Evolutionary conservation across 2,888 invertebrate genomes (phyloP).

Genomic region (Sussaba pulchella): DNA sequence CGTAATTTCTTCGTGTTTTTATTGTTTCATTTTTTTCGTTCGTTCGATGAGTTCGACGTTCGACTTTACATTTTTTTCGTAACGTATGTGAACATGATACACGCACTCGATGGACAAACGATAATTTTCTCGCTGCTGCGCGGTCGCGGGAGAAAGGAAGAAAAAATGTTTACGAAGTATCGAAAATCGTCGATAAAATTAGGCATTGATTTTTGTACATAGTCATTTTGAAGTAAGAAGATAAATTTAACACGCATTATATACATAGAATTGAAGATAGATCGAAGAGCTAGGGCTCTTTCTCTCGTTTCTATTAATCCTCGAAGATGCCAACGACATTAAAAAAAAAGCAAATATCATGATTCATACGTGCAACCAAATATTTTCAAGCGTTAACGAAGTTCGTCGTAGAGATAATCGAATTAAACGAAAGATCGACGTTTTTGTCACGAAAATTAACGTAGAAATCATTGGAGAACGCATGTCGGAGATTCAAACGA

Average conservation of each 20-base stretch:
- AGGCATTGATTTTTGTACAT: slow-evolving; percentile 51
- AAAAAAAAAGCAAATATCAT: slow-evolving; percentile 14
- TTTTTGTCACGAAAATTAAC: slow-evolving; percentile 10
- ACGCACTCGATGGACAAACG: slow-evolving; percentile 18
- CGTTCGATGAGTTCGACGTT: neutral
- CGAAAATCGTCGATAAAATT: slow-evolving; percentile 28
- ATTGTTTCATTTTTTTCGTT: neutral
- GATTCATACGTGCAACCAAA: slow-evolving; percentile 43
- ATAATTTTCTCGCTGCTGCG: slow-evolving; percentile 26
- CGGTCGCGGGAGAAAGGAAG: neutral
- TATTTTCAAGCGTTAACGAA: slow-evolving; percentile 37
- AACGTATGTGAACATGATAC: slow-evolving; percentile 24
- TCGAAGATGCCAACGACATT: slow-evolving; percentile 54
- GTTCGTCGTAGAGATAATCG: slow-evolving; percentile 31
- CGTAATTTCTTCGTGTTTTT: slow-evolving; percentile 18
- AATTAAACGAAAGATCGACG: neutral
- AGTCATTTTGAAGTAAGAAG: slow-evolving; percentile 29
- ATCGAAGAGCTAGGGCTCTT: slow-evolving; percentile 34
- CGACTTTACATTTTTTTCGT: neutral
- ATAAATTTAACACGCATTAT: slow-evolving; percentile 39
- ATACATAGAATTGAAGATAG: slow-evolving; percentile 40
- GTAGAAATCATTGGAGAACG: slow-evolving; percentile 4
- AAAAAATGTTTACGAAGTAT: slow-evolving; percentile 11
- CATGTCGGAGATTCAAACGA: neutral
- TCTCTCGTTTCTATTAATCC: slow-evolving; percentile 27